Evolutionary conservation across 2,113 vertebrate genomes (phyloP).

Genomic region (Dromiciops gliroides): DNA sequence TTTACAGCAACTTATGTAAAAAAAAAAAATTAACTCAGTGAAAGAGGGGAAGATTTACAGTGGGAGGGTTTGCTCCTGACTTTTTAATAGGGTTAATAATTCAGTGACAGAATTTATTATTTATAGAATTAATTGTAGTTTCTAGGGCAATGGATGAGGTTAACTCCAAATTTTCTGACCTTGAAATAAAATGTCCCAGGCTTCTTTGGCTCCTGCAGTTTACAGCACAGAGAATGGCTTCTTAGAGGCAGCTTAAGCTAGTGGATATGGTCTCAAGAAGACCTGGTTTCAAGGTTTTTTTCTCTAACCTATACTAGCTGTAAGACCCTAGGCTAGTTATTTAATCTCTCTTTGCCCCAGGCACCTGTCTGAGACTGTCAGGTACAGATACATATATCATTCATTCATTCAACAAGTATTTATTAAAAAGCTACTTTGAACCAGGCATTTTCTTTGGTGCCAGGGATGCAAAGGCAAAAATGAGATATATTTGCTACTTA

Average conservation of each 20-base stretch:
- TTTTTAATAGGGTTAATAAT: slow-evolving; percentile 20
- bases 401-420: background rate
- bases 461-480: background rate
- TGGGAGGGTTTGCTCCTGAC: background rate
- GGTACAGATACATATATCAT: background rate
- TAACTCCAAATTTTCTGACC: background rate
- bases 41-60: background rate
- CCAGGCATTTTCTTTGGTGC: background rate
- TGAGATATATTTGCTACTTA: background rate
- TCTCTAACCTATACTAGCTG: background rate
- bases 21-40: background rate
- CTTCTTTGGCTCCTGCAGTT: background rate
- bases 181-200: background rate
- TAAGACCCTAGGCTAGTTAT: background rate
- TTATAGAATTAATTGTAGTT: slow-evolving; percentile 40
- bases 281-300: background rate
- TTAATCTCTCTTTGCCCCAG: background rate
- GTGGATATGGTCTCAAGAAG: background rate
- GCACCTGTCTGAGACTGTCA: background rate
- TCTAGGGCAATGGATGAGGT: background rate
- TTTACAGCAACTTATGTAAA: background rate
- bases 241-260: background rate
- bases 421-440: background rate
- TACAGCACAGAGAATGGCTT: background rate
- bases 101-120: background rate